Percentiles rank a stretch among this genome's conserved stretches.
phyloP scores from a whole-genome alignment of 2,797 vertebrate species.

The Acridotheres tristis region DNA sequence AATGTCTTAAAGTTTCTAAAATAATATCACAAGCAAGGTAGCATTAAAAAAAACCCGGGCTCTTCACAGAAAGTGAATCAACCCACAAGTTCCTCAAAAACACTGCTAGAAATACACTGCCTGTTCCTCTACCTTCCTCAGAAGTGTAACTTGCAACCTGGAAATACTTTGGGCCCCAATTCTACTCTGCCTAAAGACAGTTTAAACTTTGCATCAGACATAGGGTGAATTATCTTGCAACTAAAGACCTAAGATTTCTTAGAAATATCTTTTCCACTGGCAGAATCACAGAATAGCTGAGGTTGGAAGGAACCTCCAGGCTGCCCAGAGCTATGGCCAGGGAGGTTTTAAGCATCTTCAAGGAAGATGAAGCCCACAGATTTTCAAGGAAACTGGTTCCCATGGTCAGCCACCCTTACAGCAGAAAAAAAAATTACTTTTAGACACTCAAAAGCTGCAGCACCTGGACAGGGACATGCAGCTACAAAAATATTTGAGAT shows the following conservation, averaged over 20 bases:
- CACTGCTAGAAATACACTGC: neutral
- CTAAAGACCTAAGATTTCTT: neutral
- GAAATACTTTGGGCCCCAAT: neutral
- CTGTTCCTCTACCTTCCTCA: neutral
- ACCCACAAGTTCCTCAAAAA: neutral
- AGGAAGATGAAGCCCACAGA: neutral
- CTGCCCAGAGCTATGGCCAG: neutral
- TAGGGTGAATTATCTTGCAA: neutral
- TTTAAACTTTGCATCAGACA: neutral
- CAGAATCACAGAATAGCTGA: neutral
- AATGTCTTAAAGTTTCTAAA: neutral
- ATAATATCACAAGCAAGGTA: neutral
- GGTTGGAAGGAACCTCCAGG: neutral
- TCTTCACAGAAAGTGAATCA: neutral
- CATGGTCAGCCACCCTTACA: neutral
- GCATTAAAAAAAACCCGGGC: neutral
- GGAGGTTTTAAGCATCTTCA: neutral
- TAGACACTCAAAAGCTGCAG: neutral
- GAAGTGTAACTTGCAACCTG: neutral
- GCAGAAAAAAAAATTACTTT: neutral
- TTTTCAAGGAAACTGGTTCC: neutral
- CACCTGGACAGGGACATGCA: neutral
- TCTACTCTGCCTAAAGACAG: neutral
- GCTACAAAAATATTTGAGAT: neutral
- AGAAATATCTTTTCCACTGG: neutral